Evolutionary conservation across 2,888 invertebrate species (phyloP), one percentile per base, ranked within the genome.

Genomic region (Agrochola lota): DNA sequence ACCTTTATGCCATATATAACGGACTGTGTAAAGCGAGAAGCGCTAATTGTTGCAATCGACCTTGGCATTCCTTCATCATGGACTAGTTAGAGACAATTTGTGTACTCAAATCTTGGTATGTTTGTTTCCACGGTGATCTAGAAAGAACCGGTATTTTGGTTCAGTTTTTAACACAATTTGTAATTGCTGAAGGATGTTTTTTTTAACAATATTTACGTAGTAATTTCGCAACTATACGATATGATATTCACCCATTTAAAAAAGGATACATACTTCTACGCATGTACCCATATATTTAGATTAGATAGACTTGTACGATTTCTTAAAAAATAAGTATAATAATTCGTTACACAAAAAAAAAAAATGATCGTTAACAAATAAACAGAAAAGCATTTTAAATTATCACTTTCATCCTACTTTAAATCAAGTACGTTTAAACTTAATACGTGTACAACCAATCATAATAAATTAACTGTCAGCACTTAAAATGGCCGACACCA

Each of bases 31-130:
- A 76, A 26, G 6, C n/a, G 62, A 67, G 72, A 66, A 49, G 69
- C 74, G 71, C 63, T 80, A 79, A 87, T 85, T 88, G 74, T 72
- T 72, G 68, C 78, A 77, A 86, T 81, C 40, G 63, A 75, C 87
- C 87, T 87, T 87, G 87, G 79, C 83, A 85, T 87, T 85, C 87
- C 87, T 57, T 59, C 75, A 57, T 78, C 66, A 67, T 78, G 85
- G 69, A 76, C 88, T 84, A 87, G 75, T 81, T 86, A 74, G 74
- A 78, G 43, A 40, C 78, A 86, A 88, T 84, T 86, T 78, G 67
- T 78, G 83, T 69, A 35, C 71, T 81, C 26, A 72, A 71, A 85
- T 84, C 78, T 69, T 69, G 49, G 63, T n/a, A 43, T 68, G 76
- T 75, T 84, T 72, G 84, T 80, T 80, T 66, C 73, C 62, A 84